Base-by-base conservation (phyloP, 2,797 vertebrate genomes). In the Lemur catta region DNA sequence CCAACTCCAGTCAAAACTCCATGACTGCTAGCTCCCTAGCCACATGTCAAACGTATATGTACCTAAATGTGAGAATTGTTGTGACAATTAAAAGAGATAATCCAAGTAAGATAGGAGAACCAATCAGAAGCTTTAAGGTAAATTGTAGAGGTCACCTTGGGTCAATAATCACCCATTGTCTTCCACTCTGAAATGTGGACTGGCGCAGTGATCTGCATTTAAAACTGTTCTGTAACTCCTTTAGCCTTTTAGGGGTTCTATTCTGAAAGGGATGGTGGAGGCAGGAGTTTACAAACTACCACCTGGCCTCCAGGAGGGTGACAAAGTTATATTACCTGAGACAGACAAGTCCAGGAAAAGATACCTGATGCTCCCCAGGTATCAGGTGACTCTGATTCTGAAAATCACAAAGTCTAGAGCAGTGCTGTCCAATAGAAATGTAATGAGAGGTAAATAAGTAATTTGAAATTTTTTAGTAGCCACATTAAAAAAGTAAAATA, bases 171-270 rank as follows among this genome's bases (percentile, higher is more conserved):
- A 96, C 28, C 22, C 17, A 41, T 30, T 86, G 6, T 75, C 82
- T 94, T 91, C 71, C 24, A 57, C 28, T 50, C 67, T 81, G 52
- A 88, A 85, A 91, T n/a, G 15, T 35, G 41, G 24, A 79, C 92
- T 71, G 48, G 26, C 5, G 78, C 46, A 50, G 15, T 84, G 76
- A 79, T 65, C 57, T 79, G 41, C 52, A 72, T 46, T 95, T 87
- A 86, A 95, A 95, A 94, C 38, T 67, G 15, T 55, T 94, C 57
- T 87, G 80, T 86, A 92, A 71, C 52, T 85, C 38, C 50, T 82
- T 81, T 33, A 13, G 12, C 28, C 30, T 92, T 89, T 94, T 76
- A 81, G 46, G 46, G 61, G 7, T 2, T 92, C 82, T 61, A 13
- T 90, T 80, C 71, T 93, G 35, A 84, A 48, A 61, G 75, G 35